Evolutionary conservation across 2,888 invertebrate species (phyloP).

Genomic region (Gasteruption jaculator): DNA sequence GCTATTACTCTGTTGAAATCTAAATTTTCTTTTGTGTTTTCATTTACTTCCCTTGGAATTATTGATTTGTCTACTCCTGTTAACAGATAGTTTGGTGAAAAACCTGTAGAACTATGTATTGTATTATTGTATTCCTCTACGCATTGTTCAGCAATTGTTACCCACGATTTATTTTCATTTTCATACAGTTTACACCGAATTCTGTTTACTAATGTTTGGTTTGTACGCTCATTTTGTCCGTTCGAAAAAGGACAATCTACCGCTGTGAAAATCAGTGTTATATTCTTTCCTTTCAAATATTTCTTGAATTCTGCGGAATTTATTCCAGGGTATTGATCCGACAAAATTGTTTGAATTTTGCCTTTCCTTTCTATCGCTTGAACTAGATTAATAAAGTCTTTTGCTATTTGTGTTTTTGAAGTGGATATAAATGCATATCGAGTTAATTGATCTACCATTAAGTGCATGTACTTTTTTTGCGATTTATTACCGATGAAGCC

Average conservation of each 20-base stretch:
- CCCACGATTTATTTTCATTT: slow-evolving; percentile 28
- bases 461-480: too few species aligned
- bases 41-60: too few species aligned
- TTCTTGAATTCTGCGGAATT: slow-evolving; percentile 31
- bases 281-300: slow-evolving; percentile 24
- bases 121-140: too few species aligned
- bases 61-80: too few species aligned
- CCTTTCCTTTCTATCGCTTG: slow-evolving; percentile 13
- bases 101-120: too few species aligned
- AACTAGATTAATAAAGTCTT: slow-evolving; percentile 30
- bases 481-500: too few species aligned
- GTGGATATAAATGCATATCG: slow-evolving; percentile 28
- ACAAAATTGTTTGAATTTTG: slow-evolving; percentile 21
- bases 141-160: slow-evolving; percentile 28
- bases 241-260: slow-evolving; percentile 24
- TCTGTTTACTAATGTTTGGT: slow-evolving; percentile 27
- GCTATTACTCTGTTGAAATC: too few species aligned
- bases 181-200: slow-evolving; percentile 34
- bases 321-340: slow-evolving; percentile 33
- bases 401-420: slow-evolving; percentile 28
- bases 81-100: too few species aligned
- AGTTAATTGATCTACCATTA: too few species aligned
- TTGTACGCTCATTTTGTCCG: slow-evolving; percentile 22
- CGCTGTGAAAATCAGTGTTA: slow-evolving; percentile 33
- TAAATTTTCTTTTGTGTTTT: too few species aligned